A percentile compares a stretch with the other conserved stretches of the same genome.
Evolutionary conservation across 2,113 vertebrate genomes (phyloP).

Genomic region (Marcusenius ussheri): DNA sequence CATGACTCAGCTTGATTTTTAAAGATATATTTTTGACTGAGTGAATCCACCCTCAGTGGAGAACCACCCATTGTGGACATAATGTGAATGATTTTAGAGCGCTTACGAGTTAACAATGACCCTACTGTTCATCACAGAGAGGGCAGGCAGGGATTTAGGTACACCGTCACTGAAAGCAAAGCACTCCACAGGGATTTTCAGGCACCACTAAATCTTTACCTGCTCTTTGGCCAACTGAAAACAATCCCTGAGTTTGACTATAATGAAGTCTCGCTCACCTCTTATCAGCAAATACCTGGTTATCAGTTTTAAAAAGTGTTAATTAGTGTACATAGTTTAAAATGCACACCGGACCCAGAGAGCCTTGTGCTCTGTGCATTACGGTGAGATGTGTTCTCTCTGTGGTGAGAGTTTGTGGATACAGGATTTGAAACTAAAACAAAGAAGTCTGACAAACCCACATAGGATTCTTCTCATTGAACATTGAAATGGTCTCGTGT

Average conservation of each 20-base stretch:
- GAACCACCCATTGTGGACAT: background rate
- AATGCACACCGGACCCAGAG: background rate
- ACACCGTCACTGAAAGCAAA: background rate
- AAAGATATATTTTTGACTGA: background rate
- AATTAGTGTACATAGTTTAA: constrained; percentile 2
- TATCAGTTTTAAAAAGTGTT: constrained; percentile 14
- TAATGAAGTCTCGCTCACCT: background rate
- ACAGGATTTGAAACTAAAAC: background rate
- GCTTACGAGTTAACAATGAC: background rate
- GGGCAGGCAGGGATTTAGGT: background rate
- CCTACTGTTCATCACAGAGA: background rate
- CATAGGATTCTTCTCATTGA: constrained; percentile 80
- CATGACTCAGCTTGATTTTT: background rate
- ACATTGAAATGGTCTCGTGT: constrained; percentile 86
- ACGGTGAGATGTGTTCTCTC: background rate
- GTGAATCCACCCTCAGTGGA: background rate
- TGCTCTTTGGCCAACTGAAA: background rate
- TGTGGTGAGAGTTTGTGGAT: background rate
- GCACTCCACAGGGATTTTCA: background rate
- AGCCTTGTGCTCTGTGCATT: background rate
- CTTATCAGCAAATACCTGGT: background rate
- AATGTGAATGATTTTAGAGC: background rate
- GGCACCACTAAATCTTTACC: background rate
- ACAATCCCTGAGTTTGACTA: background rate
- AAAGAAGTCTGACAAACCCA: constrained; percentile 58